Percentiles rank a stretch among this genome's conserved stretches.
These are phyloP conservation scores for Andrena dorsata DNA, from an alignment of 2,888 invertebrate genomes.

Conservation along the genomic window DNA sequence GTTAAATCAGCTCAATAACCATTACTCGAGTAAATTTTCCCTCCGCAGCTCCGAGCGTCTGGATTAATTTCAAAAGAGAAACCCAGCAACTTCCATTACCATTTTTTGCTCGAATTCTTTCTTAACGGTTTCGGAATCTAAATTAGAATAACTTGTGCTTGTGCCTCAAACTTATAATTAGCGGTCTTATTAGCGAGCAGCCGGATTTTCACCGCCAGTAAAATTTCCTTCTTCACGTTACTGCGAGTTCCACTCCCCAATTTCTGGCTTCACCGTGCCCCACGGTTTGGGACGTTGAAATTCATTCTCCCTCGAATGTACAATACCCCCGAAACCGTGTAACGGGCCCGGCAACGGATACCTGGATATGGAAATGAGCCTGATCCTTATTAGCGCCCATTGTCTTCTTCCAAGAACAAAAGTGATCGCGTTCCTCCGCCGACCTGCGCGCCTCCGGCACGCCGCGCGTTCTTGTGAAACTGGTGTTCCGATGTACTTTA, in stretches of 20 bases:
- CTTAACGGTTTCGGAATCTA: not conserved
- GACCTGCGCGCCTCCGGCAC: not conserved
- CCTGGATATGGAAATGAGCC: conserved; percentile 40
- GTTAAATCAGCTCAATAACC: not conserved
- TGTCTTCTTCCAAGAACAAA: conserved; percentile 49
- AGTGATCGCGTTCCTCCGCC: conserved; percentile 31
- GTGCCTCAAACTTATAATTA: not conserved
- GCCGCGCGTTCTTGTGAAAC: not conserved
- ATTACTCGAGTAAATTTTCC: not conserved
- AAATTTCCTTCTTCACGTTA: not conserved
- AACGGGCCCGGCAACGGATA: conserved; percentile 18
- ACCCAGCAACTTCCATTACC: conserved; percentile 2
- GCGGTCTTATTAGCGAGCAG: not conserved
- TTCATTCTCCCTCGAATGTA: not conserved
- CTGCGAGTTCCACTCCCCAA: too few species aligned
- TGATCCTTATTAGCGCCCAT: conserved; percentile 53
- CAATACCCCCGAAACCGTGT: not conserved
- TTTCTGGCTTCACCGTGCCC: too few species aligned
- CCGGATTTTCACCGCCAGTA: not conserved
- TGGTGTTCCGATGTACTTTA: conserved; percentile 18
- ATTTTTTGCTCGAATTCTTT: not conserved
- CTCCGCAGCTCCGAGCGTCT: not conserved
- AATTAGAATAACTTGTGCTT: conserved; percentile 20
- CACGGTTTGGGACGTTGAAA: not conserved
- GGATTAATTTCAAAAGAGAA: not conserved